These are phyloP conservation scores for Psammodynastes pulverulentus DNA, from an alignment of 2,113 vertebrate genomes.

Conservation along the genomic window DNA sequence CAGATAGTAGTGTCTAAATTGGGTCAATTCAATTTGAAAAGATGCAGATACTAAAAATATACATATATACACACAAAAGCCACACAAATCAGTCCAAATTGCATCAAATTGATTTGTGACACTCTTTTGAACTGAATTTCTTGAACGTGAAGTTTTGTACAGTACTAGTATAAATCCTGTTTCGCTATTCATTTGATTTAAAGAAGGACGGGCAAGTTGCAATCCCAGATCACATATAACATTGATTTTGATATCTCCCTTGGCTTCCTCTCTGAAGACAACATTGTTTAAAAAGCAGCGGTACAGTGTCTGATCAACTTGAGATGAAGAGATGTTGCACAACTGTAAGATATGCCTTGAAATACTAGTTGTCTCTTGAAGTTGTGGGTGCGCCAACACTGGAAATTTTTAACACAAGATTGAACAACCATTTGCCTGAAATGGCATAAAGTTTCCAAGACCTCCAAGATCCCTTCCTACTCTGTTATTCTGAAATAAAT, in stretches of 20 bases:
- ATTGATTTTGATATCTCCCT: neutral
- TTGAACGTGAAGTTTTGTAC: neutral
- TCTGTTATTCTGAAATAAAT: neutral
- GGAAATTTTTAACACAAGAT: too few species aligned
- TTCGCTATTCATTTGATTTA: neutral
- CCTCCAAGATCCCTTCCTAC: neutral
- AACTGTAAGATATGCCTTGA: neutral
- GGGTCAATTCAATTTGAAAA: neutral
- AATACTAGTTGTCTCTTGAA: neutral
- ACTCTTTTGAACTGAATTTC: neutral
- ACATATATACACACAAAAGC: neutral
- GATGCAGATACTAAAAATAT: neutral
- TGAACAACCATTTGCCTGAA: too few species aligned
- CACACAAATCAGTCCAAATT: neutral
- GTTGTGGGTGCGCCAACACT: neutral
- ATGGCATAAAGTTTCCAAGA: too few species aligned
- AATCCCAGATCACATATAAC: neutral
- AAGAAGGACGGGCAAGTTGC: neutral
- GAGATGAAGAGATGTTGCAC: neutral
- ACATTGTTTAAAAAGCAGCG: neutral
- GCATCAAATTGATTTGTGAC: neutral
- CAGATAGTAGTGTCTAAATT: neutral
- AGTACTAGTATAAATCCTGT: neutral
- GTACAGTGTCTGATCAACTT: neutral
- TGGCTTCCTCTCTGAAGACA: neutral